Percentiles rank a stretch among this genome's conserved stretches.
phyloP scores from a whole-genome alignment of 2,113 vertebrate species.

The Garra rufa region DNA sequence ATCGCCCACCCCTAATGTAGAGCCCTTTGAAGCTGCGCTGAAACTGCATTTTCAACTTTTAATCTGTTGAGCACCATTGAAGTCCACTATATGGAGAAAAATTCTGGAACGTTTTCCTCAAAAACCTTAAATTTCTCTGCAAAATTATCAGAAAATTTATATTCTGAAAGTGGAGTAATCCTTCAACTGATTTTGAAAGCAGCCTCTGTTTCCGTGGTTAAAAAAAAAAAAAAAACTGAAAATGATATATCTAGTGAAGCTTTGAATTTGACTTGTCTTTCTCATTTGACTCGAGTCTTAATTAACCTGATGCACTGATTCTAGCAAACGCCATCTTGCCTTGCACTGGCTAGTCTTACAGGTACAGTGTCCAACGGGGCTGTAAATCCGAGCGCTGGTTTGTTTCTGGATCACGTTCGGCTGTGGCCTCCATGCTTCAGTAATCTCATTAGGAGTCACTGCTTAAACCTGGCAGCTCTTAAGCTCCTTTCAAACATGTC shows the following conservation, averaged over 20 bases:
- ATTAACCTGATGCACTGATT: conserved; percentile 23
- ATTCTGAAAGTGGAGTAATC: no score
- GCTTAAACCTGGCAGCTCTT: conserved; percentile 71
- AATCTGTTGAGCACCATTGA: no score
- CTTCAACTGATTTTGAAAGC: neutral
- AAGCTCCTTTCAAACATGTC: conserved; percentile 73
- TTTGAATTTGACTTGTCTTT: no score
- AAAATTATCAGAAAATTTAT: no score
- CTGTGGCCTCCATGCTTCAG: conserved; percentile 65
- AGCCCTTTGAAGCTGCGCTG: no score
- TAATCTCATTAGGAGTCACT: conserved; percentile 75
- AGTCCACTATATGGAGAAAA: no score
- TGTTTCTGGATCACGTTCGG: conserved; percentile 73
- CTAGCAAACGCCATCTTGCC: neutral
- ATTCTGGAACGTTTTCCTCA: no score
- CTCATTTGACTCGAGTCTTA: neutral
- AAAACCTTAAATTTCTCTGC: no score
- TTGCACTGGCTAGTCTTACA: neutral
- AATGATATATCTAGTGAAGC: no score
- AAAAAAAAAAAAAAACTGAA: neutral
- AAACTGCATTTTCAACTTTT: no score
- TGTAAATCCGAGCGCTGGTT: conserved; percentile 68
- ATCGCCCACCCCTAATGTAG: no score
- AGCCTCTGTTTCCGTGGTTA: neutral
- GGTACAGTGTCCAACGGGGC: neutral